phyloP scores from a whole-genome alignment of 2,888 invertebrate genomes.

The Caenorhabditis zanzibari region DNA sequence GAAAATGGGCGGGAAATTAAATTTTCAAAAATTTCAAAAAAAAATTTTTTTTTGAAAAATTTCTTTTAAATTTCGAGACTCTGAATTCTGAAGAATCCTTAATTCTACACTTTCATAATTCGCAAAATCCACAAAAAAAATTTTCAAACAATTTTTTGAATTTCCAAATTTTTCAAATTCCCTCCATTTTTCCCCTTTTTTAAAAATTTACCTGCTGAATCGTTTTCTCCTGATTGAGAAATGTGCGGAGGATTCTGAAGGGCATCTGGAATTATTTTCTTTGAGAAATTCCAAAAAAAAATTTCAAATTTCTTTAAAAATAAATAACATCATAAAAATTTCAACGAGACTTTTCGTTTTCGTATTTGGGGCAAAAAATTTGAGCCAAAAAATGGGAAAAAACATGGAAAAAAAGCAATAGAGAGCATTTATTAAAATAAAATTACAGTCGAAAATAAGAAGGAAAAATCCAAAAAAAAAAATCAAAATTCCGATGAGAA shows the following conservation, averaged over 20 bases:
- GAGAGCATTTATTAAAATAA: background rate
- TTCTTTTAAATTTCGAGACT: too few relatives aligned
- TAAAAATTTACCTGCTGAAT: constrained; percentile 67
- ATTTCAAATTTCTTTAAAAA: constrained; percentile 5
- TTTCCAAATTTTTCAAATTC: background rate
- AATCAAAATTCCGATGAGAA: too few relatives aligned
- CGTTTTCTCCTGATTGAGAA: constrained; percentile 72
- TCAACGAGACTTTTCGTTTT: constrained; percentile 15
- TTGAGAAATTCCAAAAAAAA: background rate
- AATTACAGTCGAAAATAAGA: background rate
- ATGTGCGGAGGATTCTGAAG: constrained; percentile 62
- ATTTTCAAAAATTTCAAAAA: too few relatives aligned
- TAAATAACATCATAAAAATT: constrained; percentile 9
- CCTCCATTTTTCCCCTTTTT: background rate
- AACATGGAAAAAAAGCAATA: background rate
- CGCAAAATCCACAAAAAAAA: constrained; percentile 1
- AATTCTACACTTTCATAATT: background rate
- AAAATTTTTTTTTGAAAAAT: too few relatives aligned
- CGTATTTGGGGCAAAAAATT: too few relatives aligned
- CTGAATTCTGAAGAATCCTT: background rate
- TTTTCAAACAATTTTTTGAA: background rate
- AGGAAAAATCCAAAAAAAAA: too few relatives aligned
- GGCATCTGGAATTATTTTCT: constrained; percentile 52
- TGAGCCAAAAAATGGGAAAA: background rate
- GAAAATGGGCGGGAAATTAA: background rate